These are phyloP conservation scores for Glossophaga mutica DNA, from an alignment of 2,797 vertebrate genomes.

Conservation along the genomic window DNA sequence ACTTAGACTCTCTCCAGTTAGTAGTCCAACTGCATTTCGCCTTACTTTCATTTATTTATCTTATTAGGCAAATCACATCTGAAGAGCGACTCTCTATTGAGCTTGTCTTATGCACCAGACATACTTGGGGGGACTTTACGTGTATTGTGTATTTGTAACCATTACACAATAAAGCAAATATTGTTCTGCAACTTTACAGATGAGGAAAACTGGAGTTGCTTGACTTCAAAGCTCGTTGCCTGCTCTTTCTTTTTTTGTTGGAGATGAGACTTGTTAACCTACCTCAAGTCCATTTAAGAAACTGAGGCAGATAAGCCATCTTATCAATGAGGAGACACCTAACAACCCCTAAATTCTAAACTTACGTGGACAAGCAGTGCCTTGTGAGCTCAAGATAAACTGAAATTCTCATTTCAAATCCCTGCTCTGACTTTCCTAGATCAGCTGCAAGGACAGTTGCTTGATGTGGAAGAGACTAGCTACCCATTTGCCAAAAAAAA, in stretches of 20 bases:
- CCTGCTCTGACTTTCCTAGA: not conserved
- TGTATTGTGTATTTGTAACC: not conserved
- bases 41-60: not conserved
- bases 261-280: not conserved
- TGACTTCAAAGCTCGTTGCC: not conserved
- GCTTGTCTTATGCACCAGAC: not conserved
- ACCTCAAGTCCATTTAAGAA: not conserved
- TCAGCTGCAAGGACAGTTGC: not conserved
- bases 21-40: not conserved
- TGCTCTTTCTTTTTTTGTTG: not conserved
- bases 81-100: not conserved
- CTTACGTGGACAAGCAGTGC: not conserved
- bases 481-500: not conserved
- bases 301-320: not conserved
- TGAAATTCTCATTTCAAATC: not conserved
- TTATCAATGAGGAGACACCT: not conserved
- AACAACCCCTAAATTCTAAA: not conserved
- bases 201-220: not conserved
- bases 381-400: not conserved
- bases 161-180: not conserved
- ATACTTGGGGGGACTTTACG: not conserved
- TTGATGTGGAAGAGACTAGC: not conserved
- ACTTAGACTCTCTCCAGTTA: not conserved
- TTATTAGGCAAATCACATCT: not conserved
- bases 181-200: not conserved